These are phyloP conservation scores for Edolisoma coerulescens DNA, from an alignment of 2,113 vertebrate species.

Conservation along the genomic window DNA sequence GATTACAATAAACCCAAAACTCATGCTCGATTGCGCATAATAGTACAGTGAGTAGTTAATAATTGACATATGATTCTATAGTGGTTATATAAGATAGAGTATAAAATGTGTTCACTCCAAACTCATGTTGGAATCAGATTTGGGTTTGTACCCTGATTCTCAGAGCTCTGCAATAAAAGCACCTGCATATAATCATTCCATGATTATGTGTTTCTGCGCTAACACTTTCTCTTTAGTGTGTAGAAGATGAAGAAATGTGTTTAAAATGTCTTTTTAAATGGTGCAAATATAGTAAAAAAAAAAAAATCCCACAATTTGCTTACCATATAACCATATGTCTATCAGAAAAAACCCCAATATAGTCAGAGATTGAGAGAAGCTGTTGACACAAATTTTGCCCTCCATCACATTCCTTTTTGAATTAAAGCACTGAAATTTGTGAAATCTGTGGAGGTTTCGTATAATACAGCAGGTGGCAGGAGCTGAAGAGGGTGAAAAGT, in stretches of 20 bases:
- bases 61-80: too few relatives aligned
- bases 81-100: too few relatives aligned
- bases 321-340: background rate
- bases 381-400: background rate
- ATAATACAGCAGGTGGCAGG: background rate
- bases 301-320: background rate
- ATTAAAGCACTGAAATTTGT: background rate
- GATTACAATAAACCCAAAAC: too few relatives aligned
- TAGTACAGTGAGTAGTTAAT: too few relatives aligned
- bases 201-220: too few relatives aligned
- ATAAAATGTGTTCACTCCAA: too few relatives aligned
- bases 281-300: background rate
- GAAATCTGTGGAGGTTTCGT: background rate
- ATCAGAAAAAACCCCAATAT: background rate
- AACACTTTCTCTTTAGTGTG: background rate
- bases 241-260: background rate
- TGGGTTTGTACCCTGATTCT: too few relatives aligned
- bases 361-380: background rate
- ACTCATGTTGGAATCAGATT: too few relatives aligned
- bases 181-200: too few relatives aligned
- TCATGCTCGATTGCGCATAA: too few relatives aligned
- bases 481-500: background rate
- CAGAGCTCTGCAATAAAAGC: too few relatives aligned
- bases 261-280: too few relatives aligned
- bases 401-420: background rate